Conservation (phyloP, 2,113 vertebrate species). For the Sorex araneus region DNA sequence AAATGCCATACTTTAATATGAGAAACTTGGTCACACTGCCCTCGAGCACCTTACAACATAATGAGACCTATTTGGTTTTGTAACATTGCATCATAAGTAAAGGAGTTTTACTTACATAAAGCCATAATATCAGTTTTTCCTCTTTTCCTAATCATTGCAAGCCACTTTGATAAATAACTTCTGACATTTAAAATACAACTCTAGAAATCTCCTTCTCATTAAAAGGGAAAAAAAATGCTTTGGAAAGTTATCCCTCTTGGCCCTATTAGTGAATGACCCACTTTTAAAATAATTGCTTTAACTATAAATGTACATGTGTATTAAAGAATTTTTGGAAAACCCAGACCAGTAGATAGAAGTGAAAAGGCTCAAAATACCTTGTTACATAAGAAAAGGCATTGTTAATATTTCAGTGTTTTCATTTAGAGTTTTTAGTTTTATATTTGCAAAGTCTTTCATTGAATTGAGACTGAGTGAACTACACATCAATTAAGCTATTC, state of each 20-base stretch:
- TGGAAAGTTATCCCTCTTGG: conserved; percentile 34
- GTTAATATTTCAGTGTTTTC: conserved; percentile 38
- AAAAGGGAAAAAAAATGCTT: conserved; percentile 31
- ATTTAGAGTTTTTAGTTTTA: conserved; percentile 53
- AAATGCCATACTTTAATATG: not conserved
- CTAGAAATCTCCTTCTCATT: conserved; percentile 61
- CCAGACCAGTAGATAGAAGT: not conserved
- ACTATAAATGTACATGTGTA: conserved; percentile 53
- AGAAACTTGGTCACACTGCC: not conserved
- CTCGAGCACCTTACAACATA: not conserved
- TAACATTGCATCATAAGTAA: conserved; percentile 3
- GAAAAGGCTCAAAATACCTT: not conserved
- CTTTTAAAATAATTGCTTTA: conserved; percentile 64
- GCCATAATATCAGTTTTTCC: conserved; percentile 11
- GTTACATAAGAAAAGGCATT: conserved; percentile 16
- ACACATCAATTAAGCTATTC: conserved; percentile 67
- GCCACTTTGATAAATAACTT: conserved; percentile 60
- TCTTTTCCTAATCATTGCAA: conserved; percentile 27
- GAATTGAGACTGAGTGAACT: conserved; percentile 58
- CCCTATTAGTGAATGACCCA: conserved; percentile 18
- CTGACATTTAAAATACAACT: conserved; percentile 53
- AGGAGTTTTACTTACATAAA: conserved; percentile 12
- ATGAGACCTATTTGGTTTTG: not conserved
- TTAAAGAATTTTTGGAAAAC: conserved; percentile 59
- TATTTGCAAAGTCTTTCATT: conserved; percentile 50